Percentiles rank a stretch among this genome's conserved stretches.
phyloP scores from a whole-genome alignment of 2,797 vertebrate species.

The Scleropages formosus region DNA sequence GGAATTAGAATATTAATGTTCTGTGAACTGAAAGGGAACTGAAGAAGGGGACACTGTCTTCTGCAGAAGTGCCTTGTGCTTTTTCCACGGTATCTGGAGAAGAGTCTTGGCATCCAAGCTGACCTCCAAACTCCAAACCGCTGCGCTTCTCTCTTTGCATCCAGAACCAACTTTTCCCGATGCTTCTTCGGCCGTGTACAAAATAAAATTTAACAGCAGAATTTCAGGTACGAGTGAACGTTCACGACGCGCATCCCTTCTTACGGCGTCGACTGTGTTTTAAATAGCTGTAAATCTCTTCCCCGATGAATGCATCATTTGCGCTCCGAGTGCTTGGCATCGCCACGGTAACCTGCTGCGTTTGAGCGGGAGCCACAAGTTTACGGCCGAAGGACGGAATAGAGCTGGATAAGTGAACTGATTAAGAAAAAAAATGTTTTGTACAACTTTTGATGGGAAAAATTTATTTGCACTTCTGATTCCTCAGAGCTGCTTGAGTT shows the following conservation, averaged over 20 bases:
- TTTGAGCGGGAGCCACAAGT: slow-evolving; percentile 46
- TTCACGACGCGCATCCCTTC: slow-evolving; percentile 25
- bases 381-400: slow-evolving; percentile 51
- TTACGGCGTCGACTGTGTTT: slow-evolving; percentile 48
- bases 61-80: slow-evolving; percentile 3
- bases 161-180: too few relatives aligned
- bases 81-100: neutral
- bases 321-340: slow-evolving; percentile 56
- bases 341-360: slow-evolving; percentile 54
- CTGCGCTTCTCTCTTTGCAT: neutral
- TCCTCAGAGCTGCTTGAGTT: slow-evolving; percentile 31
- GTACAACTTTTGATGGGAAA: slow-evolving; percentile 42
- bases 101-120: neutral
- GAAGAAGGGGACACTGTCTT: slow-evolving; percentile 39
- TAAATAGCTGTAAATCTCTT: slow-evolving; percentile 58
- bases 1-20: slow-evolving; percentile 59
- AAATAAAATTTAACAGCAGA: slow-evolving; percentile 5
- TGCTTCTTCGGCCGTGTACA: neutral
- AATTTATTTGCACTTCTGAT: slow-evolving; percentile 15
- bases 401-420: slow-evolving; percentile 57
- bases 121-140: neutral
- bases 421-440: slow-evolving; percentile 49
- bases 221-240: neutral
- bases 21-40: neutral
- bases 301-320: slow-evolving; percentile 59